Evolutionary conservation across 2,888 invertebrate species (phyloP).

Genomic region (Lagria hirta): DNA sequence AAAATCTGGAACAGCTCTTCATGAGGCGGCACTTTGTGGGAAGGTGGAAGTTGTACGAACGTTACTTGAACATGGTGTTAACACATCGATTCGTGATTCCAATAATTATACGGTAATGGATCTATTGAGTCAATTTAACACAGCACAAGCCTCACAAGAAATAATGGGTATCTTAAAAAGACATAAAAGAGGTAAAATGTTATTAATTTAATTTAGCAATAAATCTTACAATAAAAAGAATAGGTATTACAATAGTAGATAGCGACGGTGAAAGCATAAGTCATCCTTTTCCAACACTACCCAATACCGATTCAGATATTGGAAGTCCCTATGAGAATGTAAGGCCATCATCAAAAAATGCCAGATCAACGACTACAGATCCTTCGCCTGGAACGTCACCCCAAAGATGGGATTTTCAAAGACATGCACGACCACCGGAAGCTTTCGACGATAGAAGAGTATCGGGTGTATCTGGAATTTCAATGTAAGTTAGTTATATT

Average conservation of each 20-base stretch:
- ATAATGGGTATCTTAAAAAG: conserved; percentile 83
- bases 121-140: conserved; percentile 76
- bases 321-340: conserved; percentile 68
- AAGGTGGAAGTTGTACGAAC: conserved; percentile 85
- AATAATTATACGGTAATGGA: conserved; percentile 84
- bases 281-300: conserved; percentile 67
- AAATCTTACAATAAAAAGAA: too few species aligned
- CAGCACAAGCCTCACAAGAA: conserved; percentile 84
- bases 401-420: conserved; percentile 55
- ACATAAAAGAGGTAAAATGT: too few species aligned
- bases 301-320: conserved; percentile 58
- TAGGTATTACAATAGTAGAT: conserved; percentile 46
- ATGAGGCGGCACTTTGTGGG: conserved; percentile 91
- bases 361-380: conserved; percentile 53
- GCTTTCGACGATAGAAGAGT: conserved; percentile 58
- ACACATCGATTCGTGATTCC: conserved; percentile 76
- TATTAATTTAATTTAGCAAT: too few species aligned
- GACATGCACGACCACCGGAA: conserved; percentile 54
- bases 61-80: conserved; percentile 78
- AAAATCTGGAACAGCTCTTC: conserved; percentile 84
- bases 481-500: conserved; percentile 57
- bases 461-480: conserved; percentile 61
- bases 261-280: conserved; percentile 53
- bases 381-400: conserved; percentile 61
- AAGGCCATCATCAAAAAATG: conserved; percentile 54